Conservation (phyloP, 2,888 invertebrate species). For the Azorinus chamasolen region DNA sequence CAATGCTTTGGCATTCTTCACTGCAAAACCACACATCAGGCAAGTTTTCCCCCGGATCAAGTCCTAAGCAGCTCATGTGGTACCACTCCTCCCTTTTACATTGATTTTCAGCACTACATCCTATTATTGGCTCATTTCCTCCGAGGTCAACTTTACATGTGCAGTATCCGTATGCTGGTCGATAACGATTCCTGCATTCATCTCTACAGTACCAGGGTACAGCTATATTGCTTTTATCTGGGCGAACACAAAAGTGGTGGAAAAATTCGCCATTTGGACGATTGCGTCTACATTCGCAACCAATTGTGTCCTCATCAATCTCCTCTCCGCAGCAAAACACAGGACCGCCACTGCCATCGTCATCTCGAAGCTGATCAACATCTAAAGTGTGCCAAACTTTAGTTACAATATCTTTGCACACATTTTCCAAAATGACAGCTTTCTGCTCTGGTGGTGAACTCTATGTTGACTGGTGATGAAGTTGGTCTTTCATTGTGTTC, state of each 20-base stretch:
- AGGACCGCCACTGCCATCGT: not conserved
- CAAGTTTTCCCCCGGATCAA: slow-evolving; percentile 29
- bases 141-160: slow-evolving; percentile 43
- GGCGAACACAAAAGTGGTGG: not conserved
- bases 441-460: no score
- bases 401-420: slow-evolving; percentile 18
- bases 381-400: slow-evolving; percentile 26
- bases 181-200: no score
- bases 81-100: slow-evolving; percentile 58
- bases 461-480: no score
- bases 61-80: slow-evolving; percentile 41
- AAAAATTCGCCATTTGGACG: slow-evolving; percentile 38
- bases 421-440: no score
- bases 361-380: slow-evolving; percentile 10
- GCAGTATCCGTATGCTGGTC: slow-evolving; percentile 34
- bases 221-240: no score
- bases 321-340: slow-evolving; percentile 36
- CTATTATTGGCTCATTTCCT: slow-evolving; percentile 49
- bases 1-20: slow-evolving; percentile 21
- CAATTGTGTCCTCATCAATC: slow-evolving; percentile 17
- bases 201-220: no score
- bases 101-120: slow-evolving; percentile 35
- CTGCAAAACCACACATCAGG: slow-evolving; percentile 48
- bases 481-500: no score
- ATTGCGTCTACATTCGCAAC: slow-evolving; percentile 21